A percentile compares a stretch with the other conserved stretches of the same genome.
Conservation (phyloP, 2,797 vertebrate genomes). For the Thripadectes ignobilis region DNA sequence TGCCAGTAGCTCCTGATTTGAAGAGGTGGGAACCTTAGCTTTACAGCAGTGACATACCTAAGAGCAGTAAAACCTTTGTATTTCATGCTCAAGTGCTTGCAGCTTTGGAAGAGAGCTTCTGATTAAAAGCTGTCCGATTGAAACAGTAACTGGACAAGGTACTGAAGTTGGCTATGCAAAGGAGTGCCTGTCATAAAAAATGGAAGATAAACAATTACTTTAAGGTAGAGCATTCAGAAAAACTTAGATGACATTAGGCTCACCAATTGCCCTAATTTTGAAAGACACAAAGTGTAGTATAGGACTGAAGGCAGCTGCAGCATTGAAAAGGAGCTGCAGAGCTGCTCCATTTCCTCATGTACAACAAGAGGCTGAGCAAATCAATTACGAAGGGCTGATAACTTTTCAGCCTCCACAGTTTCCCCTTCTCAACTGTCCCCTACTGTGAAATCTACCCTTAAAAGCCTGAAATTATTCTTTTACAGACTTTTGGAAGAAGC, state of each 20-base stretch:
- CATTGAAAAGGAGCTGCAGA: not conserved
- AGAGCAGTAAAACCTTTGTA: not conserved
- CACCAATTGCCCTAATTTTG: not conserved
- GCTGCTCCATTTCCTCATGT: not conserved
- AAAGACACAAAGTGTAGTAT: not conserved
- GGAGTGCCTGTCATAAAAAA: not conserved
- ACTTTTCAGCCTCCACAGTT: not conserved
- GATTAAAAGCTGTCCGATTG: not conserved
- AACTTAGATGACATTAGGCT: not conserved
- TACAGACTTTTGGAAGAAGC: conserved; percentile 87
- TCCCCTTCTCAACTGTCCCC: not conserved
- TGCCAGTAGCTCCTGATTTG: not conserved
- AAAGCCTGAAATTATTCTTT: not conserved
- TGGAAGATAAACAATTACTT: not conserved
- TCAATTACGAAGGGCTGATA: not conserved
- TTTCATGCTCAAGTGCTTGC: not conserved
- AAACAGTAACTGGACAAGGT: not conserved
- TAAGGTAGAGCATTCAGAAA: not conserved
- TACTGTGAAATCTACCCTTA: not conserved
- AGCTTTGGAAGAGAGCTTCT: not conserved
- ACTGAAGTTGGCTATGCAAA: not conserved
- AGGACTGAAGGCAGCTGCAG: not conserved
- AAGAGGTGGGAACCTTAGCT: not conserved
- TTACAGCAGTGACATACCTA: not conserved
- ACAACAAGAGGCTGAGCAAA: not conserved